Percentiles rank a stretch among this genome's conserved stretches.
These are phyloP conservation scores for Montipora sp. DNA, from an alignment of 64 coral and sea anemone species.

Conservation along the genomic window DNA sequence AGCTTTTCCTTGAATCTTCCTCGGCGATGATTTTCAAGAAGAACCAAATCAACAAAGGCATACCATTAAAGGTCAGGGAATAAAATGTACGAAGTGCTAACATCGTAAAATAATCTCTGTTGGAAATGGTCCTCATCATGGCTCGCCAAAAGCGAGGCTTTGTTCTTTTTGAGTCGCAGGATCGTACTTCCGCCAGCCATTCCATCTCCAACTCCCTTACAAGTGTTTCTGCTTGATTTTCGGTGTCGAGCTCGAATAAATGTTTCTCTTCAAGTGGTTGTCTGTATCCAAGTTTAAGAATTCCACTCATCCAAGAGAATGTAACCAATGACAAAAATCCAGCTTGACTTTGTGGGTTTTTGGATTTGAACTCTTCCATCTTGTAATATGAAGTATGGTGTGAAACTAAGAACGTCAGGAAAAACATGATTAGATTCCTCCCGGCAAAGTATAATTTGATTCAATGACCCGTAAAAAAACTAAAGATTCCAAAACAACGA, in stretches of 20 bases:
- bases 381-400: background rate
- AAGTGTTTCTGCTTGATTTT: background rate
- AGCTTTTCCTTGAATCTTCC: background rate
- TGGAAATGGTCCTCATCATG: conserved; percentile 14
- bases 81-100: background rate
- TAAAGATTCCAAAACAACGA: no score
- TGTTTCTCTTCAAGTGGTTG: conserved; percentile 69
- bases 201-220: background rate
- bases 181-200: background rate
- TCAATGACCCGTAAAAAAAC: no score
- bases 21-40: background rate
- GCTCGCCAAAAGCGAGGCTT: conserved; percentile 25
- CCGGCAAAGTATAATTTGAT: no score
- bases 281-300: conserved; percentile 65
- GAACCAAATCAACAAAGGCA: conserved; percentile 17
- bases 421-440: no score
- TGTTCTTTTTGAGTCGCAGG: background rate
- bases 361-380: background rate
- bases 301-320: conserved; percentile 70
- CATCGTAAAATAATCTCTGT: background rate
- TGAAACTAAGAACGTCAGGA: no score
- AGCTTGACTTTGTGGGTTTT: conserved; percentile 58
- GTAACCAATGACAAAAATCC: conserved; percentile 56
- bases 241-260: conserved; percentile 5
- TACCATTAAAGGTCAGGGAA: background rate